Evolutionary conservation across 2,888 invertebrate genomes (phyloP).

Genomic region (Rhabditophanes sp.): DNA sequence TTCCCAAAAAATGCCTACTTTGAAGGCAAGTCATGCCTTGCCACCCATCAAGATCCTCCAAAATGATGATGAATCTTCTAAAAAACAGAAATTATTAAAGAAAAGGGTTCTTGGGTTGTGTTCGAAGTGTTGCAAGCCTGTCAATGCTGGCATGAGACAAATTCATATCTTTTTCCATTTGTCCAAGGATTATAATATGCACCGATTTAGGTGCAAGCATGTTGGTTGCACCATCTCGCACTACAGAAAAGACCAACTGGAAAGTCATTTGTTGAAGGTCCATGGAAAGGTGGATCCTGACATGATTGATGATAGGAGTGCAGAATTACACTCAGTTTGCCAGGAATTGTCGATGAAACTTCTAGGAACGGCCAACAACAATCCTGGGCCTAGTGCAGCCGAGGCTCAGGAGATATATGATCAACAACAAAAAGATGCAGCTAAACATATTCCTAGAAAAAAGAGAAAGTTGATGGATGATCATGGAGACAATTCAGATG

Average conservation of each 20-base stretch:
- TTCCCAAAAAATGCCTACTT: not conserved
- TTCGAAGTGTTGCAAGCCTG: constrained; percentile 37
- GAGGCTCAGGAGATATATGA: constrained; percentile 22
- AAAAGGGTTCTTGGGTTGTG: constrained; percentile 41
- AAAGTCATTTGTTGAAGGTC: constrained; percentile 39
- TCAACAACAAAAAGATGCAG: constrained; percentile 13
- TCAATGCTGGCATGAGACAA: constrained; percentile 41
- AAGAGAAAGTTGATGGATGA: not conserved
- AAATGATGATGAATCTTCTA: constrained; percentile 3
- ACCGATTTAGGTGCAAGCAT: constrained; percentile 40
- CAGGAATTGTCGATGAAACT: constrained; percentile 42
- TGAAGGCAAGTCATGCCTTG: not conserved
- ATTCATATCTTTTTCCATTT: constrained; percentile 44
- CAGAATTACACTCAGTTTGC: constrained; percentile 29
- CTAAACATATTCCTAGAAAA: constrained; percentile 8
- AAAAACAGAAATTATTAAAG: constrained; percentile 14
- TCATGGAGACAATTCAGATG: constrained; percentile 3
- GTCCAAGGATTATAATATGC: constrained; percentile 34
- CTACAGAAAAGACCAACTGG: constrained; percentile 43
- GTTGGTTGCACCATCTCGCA: constrained; percentile 33
- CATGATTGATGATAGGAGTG: constrained; percentile 40
- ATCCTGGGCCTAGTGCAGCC: constrained; percentile 38
- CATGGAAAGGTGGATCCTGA: constrained; percentile 40
- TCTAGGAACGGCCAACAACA: constrained; percentile 34
- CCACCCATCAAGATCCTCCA: not conserved